These are phyloP conservation scores for Melipona beecheii DNA, from an alignment of 2,888 invertebrate species.

Conservation along the genomic window DNA sequence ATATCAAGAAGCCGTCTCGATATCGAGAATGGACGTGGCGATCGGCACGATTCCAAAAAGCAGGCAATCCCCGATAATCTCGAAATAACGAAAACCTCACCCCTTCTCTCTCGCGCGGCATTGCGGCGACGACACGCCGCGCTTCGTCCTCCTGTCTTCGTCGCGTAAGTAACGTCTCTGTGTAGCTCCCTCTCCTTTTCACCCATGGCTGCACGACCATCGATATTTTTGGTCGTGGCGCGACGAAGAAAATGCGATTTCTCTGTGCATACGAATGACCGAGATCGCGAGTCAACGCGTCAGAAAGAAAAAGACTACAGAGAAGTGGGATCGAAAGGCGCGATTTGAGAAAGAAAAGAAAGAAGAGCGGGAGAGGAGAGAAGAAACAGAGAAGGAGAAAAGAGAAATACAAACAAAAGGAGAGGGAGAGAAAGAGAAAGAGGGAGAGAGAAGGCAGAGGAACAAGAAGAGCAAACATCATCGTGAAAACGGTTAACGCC, in stretches of 20 bases:
- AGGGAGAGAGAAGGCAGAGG: slow-evolving; percentile 17
- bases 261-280: not conserved
- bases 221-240: slow-evolving; percentile 78
- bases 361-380: not conserved
- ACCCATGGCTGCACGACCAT: slow-evolving; percentile 59
- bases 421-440: slow-evolving; percentile 9
- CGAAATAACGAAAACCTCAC: slow-evolving; percentile 77
- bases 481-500: slow-evolving; percentile 79
- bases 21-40: slow-evolving; percentile 61
- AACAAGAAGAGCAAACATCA: slow-evolving; percentile 68
- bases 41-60: slow-evolving; percentile 79
- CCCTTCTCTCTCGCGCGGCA: slow-evolving; percentile 44
- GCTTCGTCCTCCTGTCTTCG: slow-evolving; percentile 36
- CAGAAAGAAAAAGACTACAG: slow-evolving; percentile 32
- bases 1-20: slow-evolving; percentile 45
- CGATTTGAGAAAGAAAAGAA: slow-evolving; percentile 16
- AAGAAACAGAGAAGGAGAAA: slow-evolving; percentile 4
- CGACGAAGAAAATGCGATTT: slow-evolving; percentile 51
- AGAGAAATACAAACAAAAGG: not conserved
- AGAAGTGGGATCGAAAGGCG: slow-evolving; percentile 11
- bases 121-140: slow-evolving; percentile 22
- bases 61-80: slow-evolving; percentile 79
- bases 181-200: slow-evolving; percentile 56
- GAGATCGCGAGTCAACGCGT: not conserved
- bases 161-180: slow-evolving; percentile 13